A percentile compares a stretch with the other conserved stretches of the same genome.
Evolutionary conservation across 2,113 vertebrate species (phyloP).

Genomic region (Crotalus tigris): DNA sequence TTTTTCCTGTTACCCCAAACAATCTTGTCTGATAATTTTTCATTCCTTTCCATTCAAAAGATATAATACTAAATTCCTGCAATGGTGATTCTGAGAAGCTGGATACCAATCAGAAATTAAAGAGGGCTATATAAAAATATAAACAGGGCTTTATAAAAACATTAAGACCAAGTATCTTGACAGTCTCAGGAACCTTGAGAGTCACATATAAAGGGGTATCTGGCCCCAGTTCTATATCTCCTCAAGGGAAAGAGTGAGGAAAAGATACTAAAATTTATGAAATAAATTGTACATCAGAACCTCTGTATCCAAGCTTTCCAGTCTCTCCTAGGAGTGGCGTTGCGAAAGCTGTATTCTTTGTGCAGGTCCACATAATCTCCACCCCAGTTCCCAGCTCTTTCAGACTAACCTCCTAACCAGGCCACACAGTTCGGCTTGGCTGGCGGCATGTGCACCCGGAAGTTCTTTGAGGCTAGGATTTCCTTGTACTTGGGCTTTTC

Average conservation of each 20-base stretch:
- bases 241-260: not conserved
- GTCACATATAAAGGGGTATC: not conserved
- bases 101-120: not conserved
- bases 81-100: not conserved
- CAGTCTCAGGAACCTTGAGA: not conserved
- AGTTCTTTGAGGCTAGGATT: slow-evolving; percentile 84
- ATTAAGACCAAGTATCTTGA: not conserved
- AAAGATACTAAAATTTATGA: not conserved
- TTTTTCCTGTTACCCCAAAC: not conserved
- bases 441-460: slow-evolving; percentile 89
- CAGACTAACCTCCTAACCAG: slow-evolving; percentile 90
- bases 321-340: not conserved
- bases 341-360: too few species aligned
- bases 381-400: fast-evolving
- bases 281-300: not conserved
- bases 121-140: not conserved
- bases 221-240: not conserved
- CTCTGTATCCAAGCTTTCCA: not conserved
- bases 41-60: not conserved
- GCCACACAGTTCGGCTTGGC: slow-evolving; percentile 95
- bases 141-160: not conserved
- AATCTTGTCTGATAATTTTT: not conserved
- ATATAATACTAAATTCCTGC: not conserved
- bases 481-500: slow-evolving; percentile 92
- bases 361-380: too few species aligned